Evolutionary conservation across 2,888 invertebrate genomes (phyloP).

Genomic region (Polyommatus iphigenia): DNA sequence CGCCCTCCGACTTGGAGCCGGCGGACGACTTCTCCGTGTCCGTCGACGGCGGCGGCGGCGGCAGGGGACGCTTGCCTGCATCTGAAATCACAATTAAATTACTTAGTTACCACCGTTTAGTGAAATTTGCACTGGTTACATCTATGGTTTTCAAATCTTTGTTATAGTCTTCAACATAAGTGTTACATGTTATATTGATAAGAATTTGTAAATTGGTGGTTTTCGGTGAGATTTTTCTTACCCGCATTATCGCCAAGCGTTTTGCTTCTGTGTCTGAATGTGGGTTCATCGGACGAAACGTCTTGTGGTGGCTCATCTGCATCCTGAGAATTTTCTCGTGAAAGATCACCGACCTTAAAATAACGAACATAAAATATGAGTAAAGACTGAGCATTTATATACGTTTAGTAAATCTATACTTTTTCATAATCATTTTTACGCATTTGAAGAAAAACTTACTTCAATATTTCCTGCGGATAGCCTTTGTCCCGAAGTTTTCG

Average conservation of each 20-base stretch:
- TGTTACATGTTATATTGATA: background rate
- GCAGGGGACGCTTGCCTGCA: slow-evolving; percentile 37
- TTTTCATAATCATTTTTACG: background rate
- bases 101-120: background rate
- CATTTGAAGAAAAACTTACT: slow-evolving; percentile 46
- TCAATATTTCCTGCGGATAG: slow-evolving; percentile 93
- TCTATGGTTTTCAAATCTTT: background rate
- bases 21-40: slow-evolving; percentile 79
- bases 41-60: slow-evolving; percentile 61
- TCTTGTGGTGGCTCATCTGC: slow-evolving; percentile 77
- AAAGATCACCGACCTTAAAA: slow-evolving; percentile 83
- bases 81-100: slow-evolving; percentile 41
- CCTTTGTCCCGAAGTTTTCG: slow-evolving; percentile 88
- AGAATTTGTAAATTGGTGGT: background rate
- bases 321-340: slow-evolving; percentile 85
- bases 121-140: too few species aligned
- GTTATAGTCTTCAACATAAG: background rate
- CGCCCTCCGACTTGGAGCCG: slow-evolving; percentile 92
- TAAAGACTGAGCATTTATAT: too few species aligned
- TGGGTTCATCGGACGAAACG: slow-evolving; percentile 57
- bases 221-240: slow-evolving; percentile 49
- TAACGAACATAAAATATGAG: too few species aligned
- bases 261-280: slow-evolving; percentile 91
- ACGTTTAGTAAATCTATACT: too few species aligned
- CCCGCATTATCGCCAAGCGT: slow-evolving; percentile 93